Percentiles rank a stretch among this genome's conserved stretches.
phyloP scores from a whole-genome alignment of 2,888 invertebrate species.

The Conops quadrifasciatus region DNA sequence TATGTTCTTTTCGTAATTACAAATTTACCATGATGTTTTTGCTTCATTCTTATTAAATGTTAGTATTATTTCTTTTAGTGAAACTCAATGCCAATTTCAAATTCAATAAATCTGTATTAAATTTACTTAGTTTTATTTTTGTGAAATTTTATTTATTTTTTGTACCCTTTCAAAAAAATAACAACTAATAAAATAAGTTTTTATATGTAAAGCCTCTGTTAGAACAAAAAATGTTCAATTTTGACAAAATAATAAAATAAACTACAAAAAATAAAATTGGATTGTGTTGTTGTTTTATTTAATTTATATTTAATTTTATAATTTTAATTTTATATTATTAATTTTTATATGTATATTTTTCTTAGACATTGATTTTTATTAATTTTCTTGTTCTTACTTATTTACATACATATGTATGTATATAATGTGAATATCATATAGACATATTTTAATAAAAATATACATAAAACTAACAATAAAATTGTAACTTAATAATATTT shows the following conservation, averaged over 20 bases:
- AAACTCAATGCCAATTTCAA: conserved; percentile 15
- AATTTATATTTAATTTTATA: not conserved
- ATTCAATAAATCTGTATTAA: conserved; percentile 7
- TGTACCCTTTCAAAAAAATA: not conserved
- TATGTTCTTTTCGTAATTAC: conserved; percentile 1
- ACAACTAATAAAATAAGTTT: conserved; percentile 20
- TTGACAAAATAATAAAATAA: conserved; percentile 26
- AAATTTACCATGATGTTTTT: not conserved
- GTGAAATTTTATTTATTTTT: conserved; percentile 31
- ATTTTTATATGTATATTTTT: not conserved
- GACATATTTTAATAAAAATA: no score
- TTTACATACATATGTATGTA: no score
- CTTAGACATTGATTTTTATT: no score
- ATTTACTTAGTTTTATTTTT: conserved; percentile 21
- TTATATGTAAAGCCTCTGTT: conserved; percentile 4
- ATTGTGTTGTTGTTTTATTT: not conserved
- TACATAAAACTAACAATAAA: no score
- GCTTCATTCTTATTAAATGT: conserved; percentile 8
- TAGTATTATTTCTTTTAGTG: conserved; percentile 4
- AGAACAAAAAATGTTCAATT: conserved; percentile 19
- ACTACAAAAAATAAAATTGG: conserved; percentile 14
- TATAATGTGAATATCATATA: no score
- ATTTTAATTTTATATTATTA: not conserved
- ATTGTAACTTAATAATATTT: no score
- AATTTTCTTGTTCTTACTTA: no score